Evolutionary conservation across 2,888 invertebrate genomes (phyloP).

Genomic region (Nymphalis urticae): DNA sequence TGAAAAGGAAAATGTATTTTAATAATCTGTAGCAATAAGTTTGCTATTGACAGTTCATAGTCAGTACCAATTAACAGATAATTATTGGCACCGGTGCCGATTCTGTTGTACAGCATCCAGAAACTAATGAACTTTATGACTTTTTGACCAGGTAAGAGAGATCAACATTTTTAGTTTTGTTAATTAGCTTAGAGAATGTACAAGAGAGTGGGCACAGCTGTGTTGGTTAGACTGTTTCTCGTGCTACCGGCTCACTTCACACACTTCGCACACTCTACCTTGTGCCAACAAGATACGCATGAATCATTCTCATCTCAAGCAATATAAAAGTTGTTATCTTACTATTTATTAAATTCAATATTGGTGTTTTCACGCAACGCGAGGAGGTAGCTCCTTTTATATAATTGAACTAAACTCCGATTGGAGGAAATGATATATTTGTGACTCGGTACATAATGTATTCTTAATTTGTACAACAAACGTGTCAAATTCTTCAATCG

Average conservation of each 20-base stretch:
- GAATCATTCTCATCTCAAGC: constrained; percentile 28
- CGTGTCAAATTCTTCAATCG: constrained; percentile 8
- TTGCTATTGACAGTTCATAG: no score
- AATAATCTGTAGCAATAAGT: no score
- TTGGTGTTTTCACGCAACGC: constrained; percentile 48
- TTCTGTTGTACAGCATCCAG: no score
- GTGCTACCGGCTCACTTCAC: constrained; percentile 16
- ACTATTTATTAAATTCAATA: constrained; percentile 45
- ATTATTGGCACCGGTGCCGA: no score
- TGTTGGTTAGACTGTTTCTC: neutral
- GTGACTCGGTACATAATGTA: neutral
- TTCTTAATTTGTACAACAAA: neutral
- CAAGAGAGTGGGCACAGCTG: no score
- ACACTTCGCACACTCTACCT: constrained; percentile 12
- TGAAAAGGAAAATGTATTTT: no score
- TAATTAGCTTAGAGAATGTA: no score
- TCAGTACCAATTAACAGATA: no score
- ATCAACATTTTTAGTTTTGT: no score
- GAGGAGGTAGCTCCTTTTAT: constrained; percentile 47
- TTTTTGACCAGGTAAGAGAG: no score
- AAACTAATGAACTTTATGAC: no score
- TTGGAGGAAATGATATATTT: constrained; percentile 8
- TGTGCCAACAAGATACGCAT: no score
- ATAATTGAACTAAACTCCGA: constrained; percentile 22
- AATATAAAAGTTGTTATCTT: constrained; percentile 38